Evolutionary conservation across 1,140 invertebrate genomes (phyloP), one percentile per base, ranked within the genome.

Genomic region (Lamellibrachia luymesi): DNA sequence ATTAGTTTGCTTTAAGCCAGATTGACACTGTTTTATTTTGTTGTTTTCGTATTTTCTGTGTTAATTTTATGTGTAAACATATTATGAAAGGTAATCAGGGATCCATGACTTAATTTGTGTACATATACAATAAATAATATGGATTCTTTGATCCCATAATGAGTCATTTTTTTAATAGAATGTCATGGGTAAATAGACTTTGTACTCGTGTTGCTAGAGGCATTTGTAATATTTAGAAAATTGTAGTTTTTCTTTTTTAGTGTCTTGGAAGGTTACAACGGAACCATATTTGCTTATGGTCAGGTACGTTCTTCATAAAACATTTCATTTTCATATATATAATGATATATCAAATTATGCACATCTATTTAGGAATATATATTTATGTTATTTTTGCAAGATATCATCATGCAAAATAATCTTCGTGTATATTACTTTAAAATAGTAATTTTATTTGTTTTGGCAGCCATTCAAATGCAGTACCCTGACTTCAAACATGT

Each of bases 221-320:
- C 4, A 38, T 51, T 25, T 25, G 13, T 92, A 52, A 38, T 10
- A 50, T 93, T 94, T 91, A 92, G 10, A 92, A 92, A 10, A 27
- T 93, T 38, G 22, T 64, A 93, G 64, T 64, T 27, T 90, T 91
- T 91, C 92, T 91, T 91, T 94, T 50, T 95, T 94, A 96, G 96
- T 95, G 96, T 96, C 49, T 92, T 96, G 49, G 92, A 95, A 93
- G 96, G 96, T 8, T 96, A 96, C 94, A 96, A 96, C 96, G 96
- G 96, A 50, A 96, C 96, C 50, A 96, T 96, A 90, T 96, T 96
- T 95, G 96, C 96, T 13, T 96, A 96, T 96, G 96, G 96, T 91
- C 96, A 96, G 95, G 96, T 96, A 94, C 17, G 50, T 92, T 56
- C 52, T 51, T 92, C 38, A 38, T 38, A 38, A 51, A 51, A 10